A percentile compares a stretch with the other conserved stretches of the same genome.
These are phyloP conservation scores for Rhipidura dahli DNA, from an alignment of 2,113 vertebrate genomes.

Conservation along the genomic window DNA sequence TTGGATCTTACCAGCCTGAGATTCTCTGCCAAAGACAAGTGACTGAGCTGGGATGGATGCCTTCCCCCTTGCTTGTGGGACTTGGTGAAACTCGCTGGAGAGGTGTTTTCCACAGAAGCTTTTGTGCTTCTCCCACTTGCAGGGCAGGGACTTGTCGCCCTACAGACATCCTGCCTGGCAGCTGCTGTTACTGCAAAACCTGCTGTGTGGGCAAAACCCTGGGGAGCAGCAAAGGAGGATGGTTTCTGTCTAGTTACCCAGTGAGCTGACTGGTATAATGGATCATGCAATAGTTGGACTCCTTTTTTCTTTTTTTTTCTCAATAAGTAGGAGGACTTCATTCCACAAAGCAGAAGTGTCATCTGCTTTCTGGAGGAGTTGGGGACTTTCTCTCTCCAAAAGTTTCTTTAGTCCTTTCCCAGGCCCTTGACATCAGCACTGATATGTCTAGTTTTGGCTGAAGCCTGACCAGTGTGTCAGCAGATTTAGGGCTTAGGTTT, in stretches of 20 bases:
- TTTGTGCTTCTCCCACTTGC: background rate
- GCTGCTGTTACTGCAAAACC: conserved; percentile 1
- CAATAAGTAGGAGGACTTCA: background rate
- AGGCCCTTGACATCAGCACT: background rate
- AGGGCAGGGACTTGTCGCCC: background rate
- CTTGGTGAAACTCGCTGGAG: background rate
- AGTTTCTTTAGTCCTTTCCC: background rate
- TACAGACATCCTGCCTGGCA: background rate
- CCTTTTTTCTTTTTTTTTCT: background rate
- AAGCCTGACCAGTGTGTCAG: background rate
- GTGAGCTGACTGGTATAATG: background rate
- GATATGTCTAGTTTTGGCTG: background rate
- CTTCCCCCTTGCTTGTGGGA: background rate
- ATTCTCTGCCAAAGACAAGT: background rate
- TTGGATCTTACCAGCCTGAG: background rate
- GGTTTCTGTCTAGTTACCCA: background rate
- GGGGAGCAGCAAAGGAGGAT: background rate
- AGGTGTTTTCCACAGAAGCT: background rate
- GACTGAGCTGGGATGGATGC: background rate
- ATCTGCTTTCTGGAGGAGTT: background rate
- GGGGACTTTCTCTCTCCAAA: background rate
- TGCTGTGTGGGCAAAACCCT: background rate
- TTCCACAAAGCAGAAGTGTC: background rate
- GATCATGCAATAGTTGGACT: background rate
- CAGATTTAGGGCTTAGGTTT: background rate